Percentiles rank a stretch among this genome's conserved stretches.
Conservation (phyloP, 2,113 vertebrate species). For the Anarhynchus alexandrinus region DNA sequence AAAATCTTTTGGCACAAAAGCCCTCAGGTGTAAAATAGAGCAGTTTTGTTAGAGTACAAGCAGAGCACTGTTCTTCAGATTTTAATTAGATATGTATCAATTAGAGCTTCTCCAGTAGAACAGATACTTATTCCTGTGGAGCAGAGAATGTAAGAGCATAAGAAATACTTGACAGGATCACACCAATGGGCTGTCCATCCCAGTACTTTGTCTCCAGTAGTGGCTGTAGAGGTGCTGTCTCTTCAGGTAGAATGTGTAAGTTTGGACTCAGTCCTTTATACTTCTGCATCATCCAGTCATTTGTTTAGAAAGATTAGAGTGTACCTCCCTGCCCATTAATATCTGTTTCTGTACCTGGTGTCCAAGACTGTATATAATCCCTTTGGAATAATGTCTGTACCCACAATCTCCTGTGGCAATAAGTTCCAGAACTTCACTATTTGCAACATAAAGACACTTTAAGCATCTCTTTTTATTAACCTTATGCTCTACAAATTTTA, state of each 20-base stretch:
- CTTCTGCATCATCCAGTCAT: neutral
- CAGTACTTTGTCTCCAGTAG: neutral
- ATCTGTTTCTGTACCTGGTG: neutral
- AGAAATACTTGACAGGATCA: neutral
- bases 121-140: neutral
- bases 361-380: neutral
- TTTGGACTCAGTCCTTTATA: neutral
- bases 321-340: neutral
- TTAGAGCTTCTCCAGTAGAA: neutral
- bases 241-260: neutral
- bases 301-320: neutral
- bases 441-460: neutral
- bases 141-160: neutral
- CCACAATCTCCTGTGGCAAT: neutral
- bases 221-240: neutral
- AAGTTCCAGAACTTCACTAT: neutral
- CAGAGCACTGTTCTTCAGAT: neutral
- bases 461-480: neutral
- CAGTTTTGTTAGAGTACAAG: neutral
- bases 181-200: neutral
- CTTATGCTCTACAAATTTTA: neutral
- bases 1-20: neutral
- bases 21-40: neutral
- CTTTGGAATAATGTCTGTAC: neutral
- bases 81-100: neutral